phyloP scores from a whole-genome alignment of 2,797 vertebrate genomes.

The Pangasius djambal region DNA sequence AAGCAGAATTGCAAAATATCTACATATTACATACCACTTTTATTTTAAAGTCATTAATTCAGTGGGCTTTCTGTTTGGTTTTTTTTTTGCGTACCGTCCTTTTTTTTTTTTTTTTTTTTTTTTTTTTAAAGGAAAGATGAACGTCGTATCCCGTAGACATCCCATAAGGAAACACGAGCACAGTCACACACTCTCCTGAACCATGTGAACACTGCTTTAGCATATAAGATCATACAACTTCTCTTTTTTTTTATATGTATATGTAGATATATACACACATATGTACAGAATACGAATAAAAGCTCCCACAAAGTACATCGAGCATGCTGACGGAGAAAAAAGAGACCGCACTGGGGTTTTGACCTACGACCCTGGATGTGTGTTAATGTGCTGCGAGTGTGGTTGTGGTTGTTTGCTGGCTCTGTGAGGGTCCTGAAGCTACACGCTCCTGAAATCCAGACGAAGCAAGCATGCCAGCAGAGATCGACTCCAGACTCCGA shows the following conservation, averaged over 20 bases:
- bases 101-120: background rate
- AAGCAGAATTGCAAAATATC: constrained; percentile 28
- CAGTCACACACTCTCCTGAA: constrained; percentile 57
- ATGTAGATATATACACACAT: constrained; percentile 65
- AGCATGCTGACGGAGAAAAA: constrained; percentile 72
- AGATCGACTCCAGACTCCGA: background rate
- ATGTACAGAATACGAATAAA: constrained; percentile 69
- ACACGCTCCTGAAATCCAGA: constrained; percentile 29
- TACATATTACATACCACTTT: constrained; percentile 33
- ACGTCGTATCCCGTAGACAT: constrained; percentile 1
- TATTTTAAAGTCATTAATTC: constrained; percentile 16
- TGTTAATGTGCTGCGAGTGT: constrained; percentile 16
- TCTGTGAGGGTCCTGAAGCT: constrained; percentile 5
- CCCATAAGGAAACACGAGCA: constrained; percentile 50
- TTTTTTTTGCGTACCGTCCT: constrained; percentile 51
- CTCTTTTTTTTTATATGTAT: constrained; percentile 60
- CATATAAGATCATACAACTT: constrained; percentile 73
- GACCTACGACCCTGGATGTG: constrained; percentile 8
- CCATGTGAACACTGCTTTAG: constrained; percentile 68
- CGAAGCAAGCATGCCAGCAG: constrained; percentile 21
- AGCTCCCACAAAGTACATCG: constrained; percentile 73
- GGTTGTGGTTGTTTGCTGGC: background rate
- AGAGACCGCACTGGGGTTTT: constrained; percentile 43
- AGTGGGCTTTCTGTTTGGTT: background rate
- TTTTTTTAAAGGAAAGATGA: constrained; percentile 48